Evolutionary conservation across 2,888 invertebrate species (phyloP).

Genomic region (Himalopsyche anomala): DNA sequence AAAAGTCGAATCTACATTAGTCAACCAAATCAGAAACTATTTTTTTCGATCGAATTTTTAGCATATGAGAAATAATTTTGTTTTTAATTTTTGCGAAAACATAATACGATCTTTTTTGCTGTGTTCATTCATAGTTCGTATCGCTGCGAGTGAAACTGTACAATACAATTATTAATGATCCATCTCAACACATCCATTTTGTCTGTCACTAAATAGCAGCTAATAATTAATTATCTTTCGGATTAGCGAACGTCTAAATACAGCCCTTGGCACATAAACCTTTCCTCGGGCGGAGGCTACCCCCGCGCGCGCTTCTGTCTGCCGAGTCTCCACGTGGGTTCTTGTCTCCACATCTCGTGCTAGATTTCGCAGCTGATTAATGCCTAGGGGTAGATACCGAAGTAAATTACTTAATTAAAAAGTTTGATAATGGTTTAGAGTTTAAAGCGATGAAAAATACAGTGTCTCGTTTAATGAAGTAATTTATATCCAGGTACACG

Average conservation of each 20-base stretch:
- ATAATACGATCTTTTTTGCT: too few species aligned
- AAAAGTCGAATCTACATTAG: too few species aligned
- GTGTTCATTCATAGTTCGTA: too few species aligned
- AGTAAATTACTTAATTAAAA: constrained; percentile 43
- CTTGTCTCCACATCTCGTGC: constrained; percentile 32
- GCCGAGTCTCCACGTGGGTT: constrained; percentile 26
- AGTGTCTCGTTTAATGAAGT: not conserved
- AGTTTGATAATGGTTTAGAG: constrained; percentile 23
- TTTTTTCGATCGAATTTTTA: too few species aligned
- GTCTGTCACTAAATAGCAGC: constrained; percentile 31
- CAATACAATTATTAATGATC: constrained; percentile 30
- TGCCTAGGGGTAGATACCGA: constrained; percentile 19
- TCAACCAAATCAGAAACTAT: too few species aligned
- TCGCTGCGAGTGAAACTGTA: not conserved
- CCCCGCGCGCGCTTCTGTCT: not conserved
- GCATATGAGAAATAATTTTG: too few species aligned
- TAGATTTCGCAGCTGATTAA: constrained; percentile 41
- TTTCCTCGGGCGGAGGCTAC: not conserved
- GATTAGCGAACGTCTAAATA: constrained; percentile 36
- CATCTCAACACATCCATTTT: constrained; percentile 22
- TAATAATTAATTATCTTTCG: constrained; percentile 31
- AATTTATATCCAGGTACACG: not conserved
- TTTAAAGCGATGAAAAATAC: constrained; percentile 11
- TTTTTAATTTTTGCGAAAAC: too few species aligned
- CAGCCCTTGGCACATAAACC: not conserved